phyloP scores from a whole-genome alignment of 2,888 invertebrate species.

The Pammene fasciana region DNA sequence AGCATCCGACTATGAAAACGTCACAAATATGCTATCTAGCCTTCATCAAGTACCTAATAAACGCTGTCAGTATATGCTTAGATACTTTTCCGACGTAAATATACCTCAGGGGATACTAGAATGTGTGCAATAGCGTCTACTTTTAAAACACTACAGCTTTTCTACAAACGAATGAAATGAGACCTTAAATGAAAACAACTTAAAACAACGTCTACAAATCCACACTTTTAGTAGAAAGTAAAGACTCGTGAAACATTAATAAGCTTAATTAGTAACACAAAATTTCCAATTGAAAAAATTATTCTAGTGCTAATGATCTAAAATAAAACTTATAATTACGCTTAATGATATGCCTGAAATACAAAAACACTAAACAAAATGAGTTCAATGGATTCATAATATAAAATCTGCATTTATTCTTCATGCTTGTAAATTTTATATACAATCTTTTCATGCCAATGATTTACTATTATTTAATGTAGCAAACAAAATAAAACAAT shows the following conservation, averaged over 20 bases:
- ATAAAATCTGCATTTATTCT: neutral
- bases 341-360: constrained; percentile 8
- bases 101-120: neutral
- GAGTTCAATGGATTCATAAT: neutral
- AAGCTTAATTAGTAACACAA: too few species aligned
- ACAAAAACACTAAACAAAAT: neutral
- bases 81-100: too few species aligned
- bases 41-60: too few species aligned
- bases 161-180: neutral
- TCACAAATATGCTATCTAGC: too few species aligned
- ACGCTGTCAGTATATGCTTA: too few species aligned
- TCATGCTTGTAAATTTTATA: constrained; percentile 25
- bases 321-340: constrained; percentile 8
- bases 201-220: too few species aligned
- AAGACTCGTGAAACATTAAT: too few species aligned
- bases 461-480: constrained; percentile 11
- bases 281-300: too few species aligned
- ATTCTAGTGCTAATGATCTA: neutral
- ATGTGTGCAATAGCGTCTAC: constrained; percentile 7
- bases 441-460: constrained; percentile 32
- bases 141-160: constrained; percentile 4
- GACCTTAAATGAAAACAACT: too few species aligned
- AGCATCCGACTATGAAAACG: too few species aligned
- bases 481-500: constrained; percentile 33
- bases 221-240: too few species aligned